A percentile compares a stretch with the other conserved stretches of the same genome.
These are phyloP conservation scores for Ormyrus labotus DNA, from an alignment of 2,888 invertebrate species.

Conservation along the genomic window DNA sequence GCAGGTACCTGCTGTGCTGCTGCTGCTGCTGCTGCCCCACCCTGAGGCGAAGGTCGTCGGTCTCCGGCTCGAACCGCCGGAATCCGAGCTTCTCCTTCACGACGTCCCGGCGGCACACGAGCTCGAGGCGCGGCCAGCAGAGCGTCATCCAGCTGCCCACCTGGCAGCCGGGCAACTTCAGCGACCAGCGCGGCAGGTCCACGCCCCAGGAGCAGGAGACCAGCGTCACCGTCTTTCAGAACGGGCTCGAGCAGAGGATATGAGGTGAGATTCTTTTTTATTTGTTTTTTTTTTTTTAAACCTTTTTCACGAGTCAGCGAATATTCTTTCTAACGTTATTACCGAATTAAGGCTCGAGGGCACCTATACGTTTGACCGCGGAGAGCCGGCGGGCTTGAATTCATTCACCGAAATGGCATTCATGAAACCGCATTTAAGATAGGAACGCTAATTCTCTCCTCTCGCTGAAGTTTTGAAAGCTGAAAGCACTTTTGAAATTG, in stretches of 20 bases:
- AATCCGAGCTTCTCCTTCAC: slow-evolving; percentile 68
- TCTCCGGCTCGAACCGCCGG: slow-evolving; percentile 64
- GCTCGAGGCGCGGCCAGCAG: slow-evolving; percentile 66
- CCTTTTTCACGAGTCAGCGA: no score
- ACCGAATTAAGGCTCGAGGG: no score
- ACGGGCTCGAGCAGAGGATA: slow-evolving; percentile 64
- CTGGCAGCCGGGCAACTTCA: slow-evolving; percentile 59
- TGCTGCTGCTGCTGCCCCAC: slow-evolving; percentile 60
- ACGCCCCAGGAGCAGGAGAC: slow-evolving; percentile 68
- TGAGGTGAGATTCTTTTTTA: no score
- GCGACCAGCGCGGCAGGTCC: slow-evolving; percentile 45
- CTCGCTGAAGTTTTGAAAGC: no score
- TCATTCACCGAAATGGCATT: no score
- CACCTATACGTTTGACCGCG: no score
- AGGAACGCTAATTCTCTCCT: no score
- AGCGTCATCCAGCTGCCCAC: slow-evolving; percentile 63
- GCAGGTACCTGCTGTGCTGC: slow-evolving; percentile 67
- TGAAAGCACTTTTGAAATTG: no score
- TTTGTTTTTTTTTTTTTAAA: no score
- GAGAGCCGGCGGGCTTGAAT: no score
- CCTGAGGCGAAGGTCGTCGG: slow-evolving; percentile 61
- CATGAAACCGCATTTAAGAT: no score
- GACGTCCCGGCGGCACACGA: slow-evolving; percentile 65
- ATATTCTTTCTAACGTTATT: no score
- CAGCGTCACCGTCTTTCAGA: slow-evolving; percentile 65